Conservation (phyloP, 2,797 vertebrate species). For the Prunella strophiata region DNA sequence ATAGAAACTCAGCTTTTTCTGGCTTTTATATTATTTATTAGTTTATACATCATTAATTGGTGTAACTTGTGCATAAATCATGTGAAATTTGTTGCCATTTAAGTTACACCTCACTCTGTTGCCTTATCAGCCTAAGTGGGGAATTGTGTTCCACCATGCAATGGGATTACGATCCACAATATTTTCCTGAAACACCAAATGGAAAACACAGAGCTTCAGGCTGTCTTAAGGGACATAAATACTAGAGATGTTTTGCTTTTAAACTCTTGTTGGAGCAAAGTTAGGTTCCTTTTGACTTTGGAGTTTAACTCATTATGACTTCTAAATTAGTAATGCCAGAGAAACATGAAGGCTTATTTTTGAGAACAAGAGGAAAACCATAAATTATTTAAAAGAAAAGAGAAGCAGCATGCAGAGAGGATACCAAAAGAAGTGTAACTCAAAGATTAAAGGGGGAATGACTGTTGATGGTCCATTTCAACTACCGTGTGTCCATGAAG, state of each 20-base stretch:
- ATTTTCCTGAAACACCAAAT: not conserved
- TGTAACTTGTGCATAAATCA: not conserved
- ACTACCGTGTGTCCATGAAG: accelerated
- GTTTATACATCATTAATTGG: not conserved
- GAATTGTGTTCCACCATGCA: not conserved
- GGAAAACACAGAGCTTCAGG: not conserved
- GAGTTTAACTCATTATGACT: not conserved
- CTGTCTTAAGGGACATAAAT: not conserved
- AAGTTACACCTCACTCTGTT: not conserved
- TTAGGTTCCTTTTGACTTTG: not conserved
- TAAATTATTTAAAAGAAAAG: not conserved
- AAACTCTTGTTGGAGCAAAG: not conserved
- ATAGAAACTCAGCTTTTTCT: not conserved
- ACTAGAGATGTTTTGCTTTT: not conserved
- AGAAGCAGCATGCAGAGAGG: not conserved
- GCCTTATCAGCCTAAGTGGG: not conserved
- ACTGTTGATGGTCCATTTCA: not conserved
- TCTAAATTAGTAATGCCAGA: not conserved
- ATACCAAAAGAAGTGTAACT: not conserved
- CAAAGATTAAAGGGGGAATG: not conserved
- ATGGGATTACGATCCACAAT: not conserved
- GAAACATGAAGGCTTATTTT: not conserved
- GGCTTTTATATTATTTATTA: not conserved
- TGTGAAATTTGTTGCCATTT: not conserved
- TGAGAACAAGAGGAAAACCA: not conserved